Base-by-base conservation (phyloP, 2,113 vertebrate genomes). In the Poecile atricapillus region DNA sequence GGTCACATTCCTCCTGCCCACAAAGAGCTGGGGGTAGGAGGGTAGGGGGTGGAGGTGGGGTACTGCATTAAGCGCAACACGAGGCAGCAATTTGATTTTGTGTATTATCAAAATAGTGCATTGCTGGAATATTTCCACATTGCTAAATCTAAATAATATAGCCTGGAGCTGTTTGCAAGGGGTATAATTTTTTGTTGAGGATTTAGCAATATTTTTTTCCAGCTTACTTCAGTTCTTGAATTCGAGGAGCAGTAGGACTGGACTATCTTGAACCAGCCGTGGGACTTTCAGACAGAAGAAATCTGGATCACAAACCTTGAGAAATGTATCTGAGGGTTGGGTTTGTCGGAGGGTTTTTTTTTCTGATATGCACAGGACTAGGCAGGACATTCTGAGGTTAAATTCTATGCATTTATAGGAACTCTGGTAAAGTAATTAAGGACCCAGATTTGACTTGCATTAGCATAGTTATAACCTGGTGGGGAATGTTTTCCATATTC, bases 361-460 rank as follows among this genome's bases (percentile, higher is more conserved):
- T 78, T 83, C 55, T 6, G 14, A 39, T 83, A 64, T 20, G 27
- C 52, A 83, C 3, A 2, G 52, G 44, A 81, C 64, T 41, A 93
- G 84, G 52, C 90, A 95, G 71, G 87, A 93, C 82, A 80, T 90
- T 95, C 85, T 89, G 95, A 95, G 90, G 94, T 97, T 97, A 97
- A 96, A 95, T 95, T 94, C 87, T 95, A 41, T 79, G 83, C 94
- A 94, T 96, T 96, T 96, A 94, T 94, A 92, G 59, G 89, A 95
- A 77, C 90, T 69, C 97, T 97, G 96, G 86, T 91, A 96, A 97
- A 97, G 95, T 78, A 96, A 97, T 97, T 96, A 95, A 95, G 82
- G 82, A 85, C 85, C 76, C 84, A 95, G 91, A 96, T 95, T 96
- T 96, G 84, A 94, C 88, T 95, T 89, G 52, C 84, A 94, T 96